Conservation (phyloP, 2,113 vertebrate species). For the Hyaena hyaena region DNA sequence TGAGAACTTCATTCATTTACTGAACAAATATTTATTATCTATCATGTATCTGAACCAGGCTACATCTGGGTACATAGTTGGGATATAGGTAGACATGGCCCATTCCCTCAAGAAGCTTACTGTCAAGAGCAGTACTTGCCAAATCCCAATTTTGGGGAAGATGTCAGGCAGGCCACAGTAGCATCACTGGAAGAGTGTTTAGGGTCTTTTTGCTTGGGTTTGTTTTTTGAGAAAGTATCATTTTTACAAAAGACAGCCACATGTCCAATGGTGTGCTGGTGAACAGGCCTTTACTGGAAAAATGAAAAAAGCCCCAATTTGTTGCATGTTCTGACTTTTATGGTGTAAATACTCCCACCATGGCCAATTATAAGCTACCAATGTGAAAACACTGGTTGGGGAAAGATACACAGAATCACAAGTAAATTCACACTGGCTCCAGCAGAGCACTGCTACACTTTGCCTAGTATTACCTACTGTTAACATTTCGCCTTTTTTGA, state of each 20-base stretch:
- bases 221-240: not conserved
- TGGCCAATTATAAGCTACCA: not conserved
- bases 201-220: not conserved
- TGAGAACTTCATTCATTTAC: not conserved
- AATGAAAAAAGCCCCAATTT: not conserved
- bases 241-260: not conserved
- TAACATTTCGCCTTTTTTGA: not conserved
- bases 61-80: not conserved
- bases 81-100: not conserved
- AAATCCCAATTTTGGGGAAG: not conserved
- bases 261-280: not conserved
- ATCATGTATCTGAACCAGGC: not conserved
- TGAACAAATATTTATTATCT: not conserved
- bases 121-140: not conserved
- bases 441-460: not conserved
- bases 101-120: slow-evolving; percentile 42
- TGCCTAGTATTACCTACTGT: not conserved
- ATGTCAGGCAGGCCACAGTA: not conserved
- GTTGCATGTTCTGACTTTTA: not conserved
- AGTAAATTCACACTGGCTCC: not conserved
- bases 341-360: not conserved
- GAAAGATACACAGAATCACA: not conserved
- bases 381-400: not conserved
- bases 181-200: not conserved
- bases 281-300: not conserved